Evolutionary conservation across 2,888 invertebrate genomes (phyloP), one percentile per base, ranked within the genome.

Genomic region (Peribatodes rhomboidaria): DNA sequence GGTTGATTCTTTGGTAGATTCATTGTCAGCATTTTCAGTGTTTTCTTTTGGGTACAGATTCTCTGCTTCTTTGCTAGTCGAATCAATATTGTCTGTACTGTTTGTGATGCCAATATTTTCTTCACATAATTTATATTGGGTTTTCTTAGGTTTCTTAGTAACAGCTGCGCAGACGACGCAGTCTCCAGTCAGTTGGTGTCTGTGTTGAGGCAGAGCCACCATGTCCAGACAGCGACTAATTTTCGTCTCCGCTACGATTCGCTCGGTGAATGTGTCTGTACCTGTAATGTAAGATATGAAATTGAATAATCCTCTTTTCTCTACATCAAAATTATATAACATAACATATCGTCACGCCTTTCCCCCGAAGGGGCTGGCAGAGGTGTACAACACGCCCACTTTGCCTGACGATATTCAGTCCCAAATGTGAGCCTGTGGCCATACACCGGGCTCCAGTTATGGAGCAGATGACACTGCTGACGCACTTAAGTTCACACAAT

Each of bases 121-220:
- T n/a, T n/a, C n/a, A n/a, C n/a, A n/a, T n/a, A n/a, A n/a, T n/a
- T n/a, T n/a, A n/a, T n/a, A n/a, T 18, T 2, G 42, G 18, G 10
- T 3, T 42, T 4, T n/a, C 1, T 2, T n/a, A n/a, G 33, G n/a
- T 20, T 31, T 41, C 11, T 53, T 53, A 0, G 0, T 53, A 16
- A 46, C 10, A 6, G 37, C 58, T 13, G 72, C 13, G 44, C 88
- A 88, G 0, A 87, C 86, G 0, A 76, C 33, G 57, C 87, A 87
- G 0, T 78, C 72, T 0, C 67, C 76, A 0, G 73, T 67, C 35
- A 79, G 13, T 8, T 62, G 27, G 65, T 88, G 87, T 0, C 87
- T 79, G n/a, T 85, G 85, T n/a, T 73, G 64, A 0, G 71, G 71
- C 20, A 85, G 61, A 11, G 18, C 33, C 0, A 61, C 14, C 8